Percentiles rank a stretch among this genome's conserved stretches.
phyloP scores from a whole-genome alignment of 2,888 invertebrate genomes.

The Cecidostiba fungosa region DNA sequence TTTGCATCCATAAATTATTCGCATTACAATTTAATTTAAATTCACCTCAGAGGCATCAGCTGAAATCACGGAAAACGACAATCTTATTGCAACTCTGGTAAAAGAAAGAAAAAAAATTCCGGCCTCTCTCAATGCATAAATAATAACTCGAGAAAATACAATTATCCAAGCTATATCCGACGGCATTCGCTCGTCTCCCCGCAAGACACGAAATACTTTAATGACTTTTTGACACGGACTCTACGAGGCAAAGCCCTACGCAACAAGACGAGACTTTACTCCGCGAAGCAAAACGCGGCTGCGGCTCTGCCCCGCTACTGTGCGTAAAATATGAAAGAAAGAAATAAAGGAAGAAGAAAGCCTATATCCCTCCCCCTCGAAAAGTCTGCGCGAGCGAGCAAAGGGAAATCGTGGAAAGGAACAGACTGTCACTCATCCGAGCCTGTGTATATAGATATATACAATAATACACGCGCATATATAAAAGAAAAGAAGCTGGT shows the following conservation, averaged over 20 bases:
- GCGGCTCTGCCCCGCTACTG: not conserved
- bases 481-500: conserved; percentile 50
- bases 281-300: not conserved
- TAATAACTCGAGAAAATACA: conserved; percentile 51
- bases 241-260: conserved; percentile 3
- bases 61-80: conserved; percentile 36
- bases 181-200: not conserved
- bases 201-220: conserved; percentile 49
- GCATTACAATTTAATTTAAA: conserved; percentile 11
- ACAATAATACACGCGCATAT: conserved; percentile 16
- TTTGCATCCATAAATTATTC: not conserved
- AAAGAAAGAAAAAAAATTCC: conserved; percentile 34
- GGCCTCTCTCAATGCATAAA: conserved; percentile 48
- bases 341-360: conserved; percentile 6
- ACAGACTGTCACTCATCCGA: conserved; percentile 65
- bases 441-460: conserved; percentile 24
- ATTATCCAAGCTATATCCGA: conserved; percentile 28
- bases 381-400: not conserved
- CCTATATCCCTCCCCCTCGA: not conserved
- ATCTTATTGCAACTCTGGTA: conserved; percentile 29
- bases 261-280: not conserved
- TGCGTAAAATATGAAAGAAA: conserved; percentile 45
- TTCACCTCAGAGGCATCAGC: not conserved
- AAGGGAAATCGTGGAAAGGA: conserved; percentile 63
- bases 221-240: conserved; percentile 60